Base-by-base conservation (phyloP, 2,797 vertebrate genomes). In the Hydrocynus forskahlii region DNA sequence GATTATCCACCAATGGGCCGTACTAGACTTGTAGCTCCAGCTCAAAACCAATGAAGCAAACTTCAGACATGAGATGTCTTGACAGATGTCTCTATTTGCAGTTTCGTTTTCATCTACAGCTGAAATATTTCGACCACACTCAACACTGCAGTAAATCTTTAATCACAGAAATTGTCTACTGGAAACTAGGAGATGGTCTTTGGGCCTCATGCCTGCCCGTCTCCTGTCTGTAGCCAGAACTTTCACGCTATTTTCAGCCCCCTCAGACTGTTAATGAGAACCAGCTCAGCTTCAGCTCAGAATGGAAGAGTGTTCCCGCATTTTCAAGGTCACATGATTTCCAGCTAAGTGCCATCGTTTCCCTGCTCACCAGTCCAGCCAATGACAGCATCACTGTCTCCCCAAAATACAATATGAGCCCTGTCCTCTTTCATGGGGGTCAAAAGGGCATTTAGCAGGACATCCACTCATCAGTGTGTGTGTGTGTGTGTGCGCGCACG, bases 321-420 rank as follows among this genome's bases (percentile, higher is more conserved):
- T 62, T 75, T 64, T 64, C 48, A 52, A 16, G 55, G 50, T 84
- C 60, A 82, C 52, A 43, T 69, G 74, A 73, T 68, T 69, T 70
- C 64, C 57, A 79, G 55, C 16, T n/a, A 12, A 62, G 45, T 25
- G 4, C 60, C 67, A 60, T 57, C 14, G 17, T 72, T 81, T 55
- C 66, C 71, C 73, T 7, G 7, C 48, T 71, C 52, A 52, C 38
- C 23, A 14, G 50, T 17, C 57, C 6, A 59, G 55, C 40, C 76
- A 78, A 52, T 50, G 14, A 74, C 52, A 76, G 19, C 16, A 52
- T 62, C 45, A 25, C 25, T 23, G 64, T 55, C 55, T 29, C 40
- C 66, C 63, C 72, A 43, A 48, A 75, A 80, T 25, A 66, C 57
- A 78, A 45, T 72, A 66, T 73, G 57, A 43, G 50, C 43, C 23